Evolutionary conservation across 2,888 invertebrate species (phyloP), one percentile per base, ranked within the genome.

Genomic region (Pimpla rufipes): DNA sequence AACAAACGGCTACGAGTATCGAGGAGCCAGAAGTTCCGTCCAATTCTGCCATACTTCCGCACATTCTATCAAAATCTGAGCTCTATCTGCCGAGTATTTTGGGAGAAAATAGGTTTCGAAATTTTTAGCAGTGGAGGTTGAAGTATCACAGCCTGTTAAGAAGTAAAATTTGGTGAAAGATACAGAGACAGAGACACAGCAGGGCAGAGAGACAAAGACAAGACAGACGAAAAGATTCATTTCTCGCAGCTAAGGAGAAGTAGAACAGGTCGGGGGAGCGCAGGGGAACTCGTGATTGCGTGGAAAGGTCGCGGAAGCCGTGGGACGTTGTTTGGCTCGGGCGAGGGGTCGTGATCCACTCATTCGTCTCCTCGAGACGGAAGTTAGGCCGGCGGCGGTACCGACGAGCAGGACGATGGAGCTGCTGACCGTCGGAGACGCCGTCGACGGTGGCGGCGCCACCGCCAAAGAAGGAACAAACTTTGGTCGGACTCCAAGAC

Each of bases 401-500:
- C 13, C 16, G 67, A 62, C 21, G 47, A 74, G 68, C 68, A 77
- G 62, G 74, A 68, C 35, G 62, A 62, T 50, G 37, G 80, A 77
- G 68, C 68, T 35, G 80, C 68, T 74, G 64, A 70, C 77, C 62
- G 74, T 74, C 47, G 64, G 52, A 73, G 62, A 70, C 29, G 29
- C 29, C 29, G 29, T 5, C 73, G 75, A 85, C 76, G 62, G 66
- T 76, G 77, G 80, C 47, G 47, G 13, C 55, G 62, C 47, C 62
- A 77, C 86, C 80, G 67, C 68, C 80, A 76, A 83, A 83, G 83
- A 79, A 85, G 84, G 83, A 88, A 89, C 89, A 85, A 91, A 91
- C 86, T 91, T 92, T 92, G 91, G 91, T 89, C 86, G 84, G 86
- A 85, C 89, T 91, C 92, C 91, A 92, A 91, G 87, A 89, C 87